A percentile compares a stretch with the other conserved stretches of the same genome.
These are phyloP conservation scores for Eonycteris spelaea DNA, from an alignment of 2,113 vertebrate genomes.

Conservation along the genomic window DNA sequence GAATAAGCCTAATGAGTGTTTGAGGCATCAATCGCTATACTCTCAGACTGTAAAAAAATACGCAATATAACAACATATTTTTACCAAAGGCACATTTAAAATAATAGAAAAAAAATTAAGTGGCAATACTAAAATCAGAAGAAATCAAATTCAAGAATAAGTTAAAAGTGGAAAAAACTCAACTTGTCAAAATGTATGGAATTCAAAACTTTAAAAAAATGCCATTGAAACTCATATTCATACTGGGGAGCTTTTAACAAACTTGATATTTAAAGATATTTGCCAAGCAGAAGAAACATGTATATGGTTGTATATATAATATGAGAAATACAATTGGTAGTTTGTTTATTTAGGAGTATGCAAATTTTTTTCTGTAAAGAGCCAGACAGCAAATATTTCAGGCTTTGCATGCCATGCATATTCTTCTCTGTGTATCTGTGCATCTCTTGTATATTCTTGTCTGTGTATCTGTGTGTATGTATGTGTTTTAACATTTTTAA, in stretches of 20 bases:
- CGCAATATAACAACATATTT: not conserved
- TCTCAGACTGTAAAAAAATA: not conserved
- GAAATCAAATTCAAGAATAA: not conserved
- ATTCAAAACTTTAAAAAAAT: not conserved
- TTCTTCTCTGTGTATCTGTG: not conserved
- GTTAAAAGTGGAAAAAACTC: not conserved
- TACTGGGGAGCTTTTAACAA: not conserved
- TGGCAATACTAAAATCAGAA: not conserved
- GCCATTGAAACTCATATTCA: not conserved
- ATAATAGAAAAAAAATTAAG: not conserved
- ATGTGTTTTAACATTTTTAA: not conserved
- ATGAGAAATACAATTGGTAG: not conserved
- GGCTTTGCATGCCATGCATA: not conserved
- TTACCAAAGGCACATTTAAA: not conserved
- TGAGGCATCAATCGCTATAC: not conserved
- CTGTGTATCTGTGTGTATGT: not conserved
- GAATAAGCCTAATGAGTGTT: not conserved
- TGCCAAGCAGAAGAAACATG: not conserved
- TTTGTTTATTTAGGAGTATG: not conserved
- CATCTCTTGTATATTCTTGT: not conserved
- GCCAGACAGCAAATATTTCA: constrained; percentile 19
- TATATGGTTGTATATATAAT: not conserved
- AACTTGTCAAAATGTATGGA: not conserved
- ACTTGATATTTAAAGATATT: not conserved
- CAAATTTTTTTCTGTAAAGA: not conserved